A percentile compares a stretch with the other conserved stretches of the same genome.
phyloP scores from a whole-genome alignment of 2,797 vertebrate genomes.

The Loris lydekkerianus region DNA sequence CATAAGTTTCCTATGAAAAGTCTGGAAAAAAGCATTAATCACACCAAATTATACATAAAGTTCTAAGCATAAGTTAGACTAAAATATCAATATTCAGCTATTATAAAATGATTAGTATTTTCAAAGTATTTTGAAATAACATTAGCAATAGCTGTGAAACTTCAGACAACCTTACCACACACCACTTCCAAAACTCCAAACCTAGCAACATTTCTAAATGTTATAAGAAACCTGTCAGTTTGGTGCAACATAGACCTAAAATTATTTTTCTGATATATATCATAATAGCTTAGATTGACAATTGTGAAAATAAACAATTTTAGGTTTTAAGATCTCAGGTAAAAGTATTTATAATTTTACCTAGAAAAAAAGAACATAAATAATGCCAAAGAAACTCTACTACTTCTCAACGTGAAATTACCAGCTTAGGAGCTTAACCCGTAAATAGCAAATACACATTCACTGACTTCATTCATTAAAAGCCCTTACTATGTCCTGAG shows the following conservation, averaged over 20 bases:
- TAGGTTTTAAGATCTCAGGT: conserved; percentile 65
- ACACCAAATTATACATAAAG: conserved; percentile 61
- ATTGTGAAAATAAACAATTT: conserved; percentile 71
- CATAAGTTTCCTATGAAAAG: conserved; percentile 49
- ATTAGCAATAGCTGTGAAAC: conserved; percentile 53
- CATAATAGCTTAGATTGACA: conserved; percentile 64
- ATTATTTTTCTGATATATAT: conserved; percentile 70
- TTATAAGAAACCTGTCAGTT: conserved; percentile 65
- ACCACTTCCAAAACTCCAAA: conserved; percentile 47
- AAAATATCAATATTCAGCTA: conserved; percentile 23
- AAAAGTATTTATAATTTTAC: conserved; percentile 71
- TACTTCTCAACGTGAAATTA: conserved; percentile 68
- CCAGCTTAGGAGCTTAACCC: background rate
- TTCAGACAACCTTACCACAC: conserved; percentile 59
- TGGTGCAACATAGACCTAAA: conserved; percentile 65
- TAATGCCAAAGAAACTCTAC: conserved; percentile 60
- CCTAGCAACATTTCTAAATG: conserved; percentile 41
- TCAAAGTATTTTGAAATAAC: conserved; percentile 57
- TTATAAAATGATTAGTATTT: conserved; percentile 61
- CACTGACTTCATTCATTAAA: conserved; percentile 50
- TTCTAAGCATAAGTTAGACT: conserved; percentile 57
- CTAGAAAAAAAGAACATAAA: conserved; percentile 68
- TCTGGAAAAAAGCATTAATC: conserved; percentile 62
- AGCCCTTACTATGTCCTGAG: background rate
- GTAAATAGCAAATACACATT: conserved; percentile 46